Percentiles rank a stretch among this genome's conserved stretches.
Evolutionary conservation across 1,140 invertebrate species (phyloP).

Genomic region (Lepeophtheirus salmonis): DNA sequence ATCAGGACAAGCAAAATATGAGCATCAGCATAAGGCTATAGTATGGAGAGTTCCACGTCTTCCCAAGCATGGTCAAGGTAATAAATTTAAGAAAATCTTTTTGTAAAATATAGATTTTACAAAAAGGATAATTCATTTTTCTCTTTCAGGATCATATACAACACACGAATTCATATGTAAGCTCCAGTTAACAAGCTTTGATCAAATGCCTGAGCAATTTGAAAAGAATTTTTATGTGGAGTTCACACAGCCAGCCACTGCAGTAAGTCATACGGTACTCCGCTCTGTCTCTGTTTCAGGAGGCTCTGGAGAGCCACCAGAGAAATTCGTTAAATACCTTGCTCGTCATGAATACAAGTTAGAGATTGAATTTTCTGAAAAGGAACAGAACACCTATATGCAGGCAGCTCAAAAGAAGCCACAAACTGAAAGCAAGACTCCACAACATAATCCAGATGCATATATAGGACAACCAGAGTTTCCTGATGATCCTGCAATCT

Average conservation of each 20-base stretch:
- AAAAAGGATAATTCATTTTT: too few species aligned
- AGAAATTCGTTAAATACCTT: slow-evolving; percentile 93
- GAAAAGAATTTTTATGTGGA: slow-evolving; percentile 73
- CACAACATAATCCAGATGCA: slow-evolving; percentile 12
- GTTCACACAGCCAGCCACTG: slow-evolving; percentile 96
- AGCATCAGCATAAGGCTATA: slow-evolving; percentile 88
- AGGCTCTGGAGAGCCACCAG: slow-evolving; percentile 72
- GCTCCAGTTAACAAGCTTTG: slow-evolving; percentile 83
- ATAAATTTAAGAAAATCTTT: too few species aligned
- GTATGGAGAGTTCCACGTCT: slow-evolving; percentile 93
- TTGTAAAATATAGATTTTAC: not conserved
- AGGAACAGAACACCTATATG: slow-evolving; percentile 50
- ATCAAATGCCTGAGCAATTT: slow-evolving; percentile 83
- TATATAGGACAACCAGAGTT: not conserved
- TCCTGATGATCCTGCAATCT: slow-evolving; percentile 12
- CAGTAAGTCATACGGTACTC: slow-evolving; percentile 87
- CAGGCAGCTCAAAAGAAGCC: slow-evolving; percentile 39
- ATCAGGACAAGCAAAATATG: slow-evolving; percentile 81
- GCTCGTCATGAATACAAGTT: slow-evolving; percentile 47
- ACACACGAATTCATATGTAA: slow-evolving; percentile 80
- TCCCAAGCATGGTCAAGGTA: slow-evolving; percentile 92
- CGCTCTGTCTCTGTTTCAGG: slow-evolving; percentile 71
- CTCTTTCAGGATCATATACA: slow-evolving; percentile 69
- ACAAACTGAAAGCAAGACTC: slow-evolving; percentile 19
- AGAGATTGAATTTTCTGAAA: slow-evolving; percentile 59